Base-by-base conservation (phyloP, 1,140 invertebrate genomes). In the Zaprionus kolodkinae region DNA sequence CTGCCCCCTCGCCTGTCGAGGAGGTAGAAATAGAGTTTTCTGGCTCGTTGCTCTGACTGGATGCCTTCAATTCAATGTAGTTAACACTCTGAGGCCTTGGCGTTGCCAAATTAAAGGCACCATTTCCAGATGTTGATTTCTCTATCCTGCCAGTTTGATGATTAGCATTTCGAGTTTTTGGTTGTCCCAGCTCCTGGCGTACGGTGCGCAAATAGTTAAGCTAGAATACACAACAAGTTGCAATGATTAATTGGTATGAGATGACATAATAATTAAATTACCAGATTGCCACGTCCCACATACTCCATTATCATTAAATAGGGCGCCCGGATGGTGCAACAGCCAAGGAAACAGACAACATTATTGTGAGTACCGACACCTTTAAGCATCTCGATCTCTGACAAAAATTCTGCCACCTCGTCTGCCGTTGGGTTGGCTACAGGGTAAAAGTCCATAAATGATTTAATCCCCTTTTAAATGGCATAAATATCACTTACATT, bases 381-480 rank as follows among this genome's bases (percentile, higher is more conserved):
- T 92, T 97, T 97, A 93, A 97, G 94, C 92, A 97, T 96, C 21
- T 94, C 93, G 9, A 98, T 96, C 93, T 98, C 97, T 1, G 94
- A 93, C 6, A 97, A 91, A 79, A 97, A 95, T 76, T 96, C 95
- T 15, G 94, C 93, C 3, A 94, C 93, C 73, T 95, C 94, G 78
- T 96, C 95, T 1, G 93, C 79, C 9, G 94, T 91, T 1, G 94
- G 94, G 81, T 92, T 91, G 6, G 75, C 91, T 92, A n/a, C n/a
- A 60, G 13, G 3, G 4, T 52, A 61, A 38, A 15, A 15, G 33
- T 6, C n/a, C 48, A 40, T 13, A 35, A 45, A 9, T 45, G 3
- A 45, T 36, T 43, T 9, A 52, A 33, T 15, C 27, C 7, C 27
- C 7, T 6, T 30, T 2, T 1, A 40, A 13, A 45, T 3, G 27